phyloP scores from a whole-genome alignment of 2,888 invertebrate genomes.

The Exephanes ischioxanthus region DNA sequence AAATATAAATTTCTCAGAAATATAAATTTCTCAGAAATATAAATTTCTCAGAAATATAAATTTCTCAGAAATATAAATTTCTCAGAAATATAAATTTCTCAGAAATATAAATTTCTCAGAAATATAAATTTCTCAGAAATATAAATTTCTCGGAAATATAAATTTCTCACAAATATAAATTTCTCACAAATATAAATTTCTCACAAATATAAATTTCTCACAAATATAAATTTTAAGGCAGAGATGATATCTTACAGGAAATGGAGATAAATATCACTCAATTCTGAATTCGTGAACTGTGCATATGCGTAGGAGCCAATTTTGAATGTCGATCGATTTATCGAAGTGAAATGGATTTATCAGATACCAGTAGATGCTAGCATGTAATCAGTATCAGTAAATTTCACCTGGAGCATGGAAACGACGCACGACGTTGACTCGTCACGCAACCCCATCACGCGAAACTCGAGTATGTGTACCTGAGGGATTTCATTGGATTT shows the following conservation, averaged over 20 bases:
- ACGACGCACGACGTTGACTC: conserved; percentile 21
- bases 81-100: too few species aligned
- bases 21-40: too few species aligned
- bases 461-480: conserved; percentile 15
- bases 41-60: too few species aligned
- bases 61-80: not conserved
- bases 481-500: conserved; percentile 45
- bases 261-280: too few species aligned
- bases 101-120: too few species aligned
- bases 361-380: not conserved
- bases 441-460: conserved; percentile 21
- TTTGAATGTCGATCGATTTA: not conserved
- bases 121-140: too few species aligned
- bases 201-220: not conserved
- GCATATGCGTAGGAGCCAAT: too few species aligned
- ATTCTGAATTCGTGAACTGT: too few species aligned
- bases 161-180: not conserved
- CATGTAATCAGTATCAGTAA: conserved; percentile 18
- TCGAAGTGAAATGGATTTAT: not conserved
- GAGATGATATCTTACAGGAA: not conserved
- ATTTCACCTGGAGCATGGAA: not conserved
- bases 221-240: not conserved
- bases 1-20: too few species aligned
- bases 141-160: too few species aligned
- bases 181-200: not conserved